Conservation (phyloP, 2,888 invertebrate species). For the Zygaena filipendulae region DNA sequence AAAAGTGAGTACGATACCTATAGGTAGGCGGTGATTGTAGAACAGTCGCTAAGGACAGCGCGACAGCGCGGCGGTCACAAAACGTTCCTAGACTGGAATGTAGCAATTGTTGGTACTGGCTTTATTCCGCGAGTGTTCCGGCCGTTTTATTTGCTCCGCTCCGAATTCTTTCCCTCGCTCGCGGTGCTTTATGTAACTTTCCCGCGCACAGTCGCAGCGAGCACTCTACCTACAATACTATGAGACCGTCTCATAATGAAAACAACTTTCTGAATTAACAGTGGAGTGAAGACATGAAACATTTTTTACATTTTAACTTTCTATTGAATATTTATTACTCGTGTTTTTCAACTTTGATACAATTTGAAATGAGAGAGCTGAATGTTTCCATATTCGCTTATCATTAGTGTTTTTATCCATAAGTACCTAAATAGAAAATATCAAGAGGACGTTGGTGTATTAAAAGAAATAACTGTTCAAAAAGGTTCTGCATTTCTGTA, state of each 20-base stretch:
- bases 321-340: constrained; percentile 48
- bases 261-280: constrained; percentile 65
- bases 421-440: no score
- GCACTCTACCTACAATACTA: constrained; percentile 39
- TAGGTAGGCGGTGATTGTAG: constrained; percentile 20
- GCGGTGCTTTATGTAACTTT: constrained; percentile 45
- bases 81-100: constrained; percentile 43
- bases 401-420: no score
- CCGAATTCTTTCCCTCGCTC: constrained; percentile 50
- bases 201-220: constrained; percentile 30
- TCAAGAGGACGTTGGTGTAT: no score
- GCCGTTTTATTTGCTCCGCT: constrained; percentile 45
- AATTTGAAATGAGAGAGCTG: no score
- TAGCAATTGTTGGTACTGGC: constrained; percentile 51
- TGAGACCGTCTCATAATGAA: constrained; percentile 52
- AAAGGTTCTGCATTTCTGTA: no score
- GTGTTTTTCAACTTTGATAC: no score
- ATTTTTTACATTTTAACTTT: constrained; percentile 44
- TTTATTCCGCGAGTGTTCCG: constrained; percentile 41
- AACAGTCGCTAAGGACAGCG: constrained; percentile 19
- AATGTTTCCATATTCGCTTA: no score
- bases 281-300: constrained; percentile 40
- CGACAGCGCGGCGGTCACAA: constrained; percentile 23
- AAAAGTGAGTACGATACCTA: background rate
- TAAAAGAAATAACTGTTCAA: no score